Evolutionary conservation across 2,888 invertebrate genomes (phyloP).

Genomic region (Amiota mariae): DNA sequence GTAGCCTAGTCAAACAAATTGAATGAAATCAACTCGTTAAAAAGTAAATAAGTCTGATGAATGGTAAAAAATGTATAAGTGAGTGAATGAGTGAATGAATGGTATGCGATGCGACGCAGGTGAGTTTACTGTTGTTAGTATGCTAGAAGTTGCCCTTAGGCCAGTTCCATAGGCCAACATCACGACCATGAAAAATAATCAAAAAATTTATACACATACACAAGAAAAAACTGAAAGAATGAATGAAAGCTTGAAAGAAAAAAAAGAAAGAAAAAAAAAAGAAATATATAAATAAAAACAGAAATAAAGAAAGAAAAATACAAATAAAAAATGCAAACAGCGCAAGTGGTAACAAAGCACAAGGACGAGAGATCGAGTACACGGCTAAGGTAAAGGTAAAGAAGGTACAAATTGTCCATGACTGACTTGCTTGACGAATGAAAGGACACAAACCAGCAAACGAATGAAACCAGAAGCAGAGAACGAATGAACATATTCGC

Average conservation of each 20-base stretch:
- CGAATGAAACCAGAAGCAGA: neutral
- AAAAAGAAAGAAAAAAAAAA: neutral
- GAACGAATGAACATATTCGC: neutral
- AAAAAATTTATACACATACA: neutral
- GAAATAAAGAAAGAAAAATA: constrained; percentile 6
- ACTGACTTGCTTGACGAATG: constrained; percentile 6
- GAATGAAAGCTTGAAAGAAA: neutral
- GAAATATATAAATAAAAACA: constrained; percentile 1
- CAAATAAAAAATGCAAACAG: constrained; percentile 21
- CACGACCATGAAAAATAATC: constrained; percentile 17
- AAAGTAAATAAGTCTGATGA: constrained; percentile 73
- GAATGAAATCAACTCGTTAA: constrained; percentile 73
- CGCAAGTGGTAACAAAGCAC: neutral
- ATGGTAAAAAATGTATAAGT: constrained; percentile 62
- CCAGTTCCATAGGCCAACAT: constrained; percentile 19
- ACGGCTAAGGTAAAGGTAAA: constrained; percentile 5
- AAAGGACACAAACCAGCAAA: constrained; percentile 13
- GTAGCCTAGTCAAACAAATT: constrained; percentile 71
- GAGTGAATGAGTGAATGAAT: constrained; percentile 4
- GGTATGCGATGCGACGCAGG: neutral
- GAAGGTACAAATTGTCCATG: constrained; percentile 17
- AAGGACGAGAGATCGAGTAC: neutral
- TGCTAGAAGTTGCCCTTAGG: neutral
- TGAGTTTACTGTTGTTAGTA: neutral
- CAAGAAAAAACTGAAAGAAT: constrained; percentile 1